A percentile compares a stretch with the other conserved stretches of the same genome.
Conservation (phyloP, 2,888 invertebrate genomes). For the Notodonta ziczac region DNA sequence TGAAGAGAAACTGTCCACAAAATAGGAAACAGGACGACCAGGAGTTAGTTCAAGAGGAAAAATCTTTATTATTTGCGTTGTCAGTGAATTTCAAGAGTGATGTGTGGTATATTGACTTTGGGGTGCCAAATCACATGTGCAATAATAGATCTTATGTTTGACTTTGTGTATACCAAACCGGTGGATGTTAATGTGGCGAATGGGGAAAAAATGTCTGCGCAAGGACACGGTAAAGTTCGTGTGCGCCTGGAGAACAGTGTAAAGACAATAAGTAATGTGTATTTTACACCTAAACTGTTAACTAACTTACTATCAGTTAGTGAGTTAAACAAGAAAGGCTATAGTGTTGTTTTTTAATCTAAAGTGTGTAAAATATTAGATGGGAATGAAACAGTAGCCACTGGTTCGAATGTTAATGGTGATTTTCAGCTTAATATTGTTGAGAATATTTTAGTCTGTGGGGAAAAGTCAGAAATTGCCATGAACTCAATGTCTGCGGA, state of each 20-base stretch:
- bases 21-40: not conserved
- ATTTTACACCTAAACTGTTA: constrained; percentile 19
- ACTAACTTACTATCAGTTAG: constrained; percentile 21
- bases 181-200: constrained; percentile 11
- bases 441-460: not conserved
- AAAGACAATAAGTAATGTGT: constrained; percentile 18
- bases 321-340: constrained; percentile 17
- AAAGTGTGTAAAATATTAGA: constrained; percentile 18
- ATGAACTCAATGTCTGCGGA: not conserved
- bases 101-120: constrained; percentile 16
- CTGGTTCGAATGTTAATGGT: constrained; percentile 16
- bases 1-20: not conserved
- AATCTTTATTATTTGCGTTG: constrained; percentile 6
- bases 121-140: constrained; percentile 19
- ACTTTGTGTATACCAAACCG: not conserved
- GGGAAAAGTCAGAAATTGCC: not conserved
- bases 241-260: constrained; percentile 10
- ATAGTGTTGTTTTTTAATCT: constrained; percentile 10
- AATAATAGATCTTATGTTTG: constrained; percentile 9
- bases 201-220: constrained; percentile 11
- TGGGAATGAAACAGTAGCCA: constrained; percentile 12
- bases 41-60: not conserved
- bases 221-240: constrained; percentile 11
- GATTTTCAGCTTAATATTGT: constrained; percentile 18
- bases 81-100: constrained; percentile 5